These are phyloP conservation scores for Megaptera novaeangliae DNA, from an alignment of 2,113 vertebrate genomes.

Conservation along the genomic window DNA sequence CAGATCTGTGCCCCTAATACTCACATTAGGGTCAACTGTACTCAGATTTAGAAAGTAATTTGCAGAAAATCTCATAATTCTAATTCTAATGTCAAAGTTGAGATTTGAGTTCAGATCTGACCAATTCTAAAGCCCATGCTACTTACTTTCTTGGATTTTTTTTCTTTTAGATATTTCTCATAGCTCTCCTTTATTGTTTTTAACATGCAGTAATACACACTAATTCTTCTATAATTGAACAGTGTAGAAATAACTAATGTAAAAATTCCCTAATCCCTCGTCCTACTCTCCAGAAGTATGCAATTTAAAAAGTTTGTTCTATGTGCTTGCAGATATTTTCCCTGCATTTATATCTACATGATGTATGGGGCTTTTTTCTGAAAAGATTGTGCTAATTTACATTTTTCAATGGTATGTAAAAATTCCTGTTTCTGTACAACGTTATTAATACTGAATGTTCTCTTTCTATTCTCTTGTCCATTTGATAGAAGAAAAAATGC, in stretches of 20 bases:
- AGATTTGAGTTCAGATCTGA: background rate
- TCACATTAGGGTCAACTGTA: background rate
- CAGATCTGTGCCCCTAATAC: background rate
- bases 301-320: background rate
- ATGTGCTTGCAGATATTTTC: background rate
- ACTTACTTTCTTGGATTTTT: background rate
- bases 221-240: background rate
- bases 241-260: background rate
- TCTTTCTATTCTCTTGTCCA: background rate
- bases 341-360: background rate
- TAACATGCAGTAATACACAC: background rate
- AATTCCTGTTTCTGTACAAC: background rate
- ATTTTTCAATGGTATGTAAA: background rate
- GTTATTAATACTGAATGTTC: background rate
- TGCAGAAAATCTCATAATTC: background rate
- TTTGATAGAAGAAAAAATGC: background rate
- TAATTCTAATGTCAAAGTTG: background rate
- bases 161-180: background rate
- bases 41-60: background rate
- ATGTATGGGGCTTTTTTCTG: background rate
- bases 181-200: background rate
- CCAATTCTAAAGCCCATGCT: background rate
- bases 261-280: background rate
- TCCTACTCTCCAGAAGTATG: background rate
- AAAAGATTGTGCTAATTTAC: background rate